phyloP scores from a whole-genome alignment of 2,113 vertebrate genomes.

The Perognathus longimembris region DNA sequence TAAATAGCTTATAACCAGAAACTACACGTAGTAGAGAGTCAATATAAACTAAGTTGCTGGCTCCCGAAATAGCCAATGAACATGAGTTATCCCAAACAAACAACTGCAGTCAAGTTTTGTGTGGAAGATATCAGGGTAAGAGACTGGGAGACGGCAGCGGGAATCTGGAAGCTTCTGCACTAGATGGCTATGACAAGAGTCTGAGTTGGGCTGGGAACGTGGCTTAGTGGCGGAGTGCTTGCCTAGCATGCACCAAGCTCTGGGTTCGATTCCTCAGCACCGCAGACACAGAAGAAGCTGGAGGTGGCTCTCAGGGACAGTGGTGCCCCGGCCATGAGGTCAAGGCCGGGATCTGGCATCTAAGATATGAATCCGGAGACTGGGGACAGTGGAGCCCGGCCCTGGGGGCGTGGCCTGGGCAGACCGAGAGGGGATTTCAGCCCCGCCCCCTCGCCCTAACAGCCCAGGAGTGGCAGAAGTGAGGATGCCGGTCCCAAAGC shows the following conservation, averaged over 20 bases:
- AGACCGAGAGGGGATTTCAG: not conserved
- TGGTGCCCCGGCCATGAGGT: no score
- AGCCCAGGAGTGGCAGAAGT: not conserved
- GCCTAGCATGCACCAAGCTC: no score
- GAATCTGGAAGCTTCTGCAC: not conserved
- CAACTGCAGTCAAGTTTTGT: not conserved
- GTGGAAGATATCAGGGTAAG: not conserved
- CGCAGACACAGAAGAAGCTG: no score
- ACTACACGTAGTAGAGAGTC: not conserved
- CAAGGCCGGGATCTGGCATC: no score
- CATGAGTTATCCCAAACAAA: not conserved
- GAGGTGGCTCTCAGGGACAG: no score
- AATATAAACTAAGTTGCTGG: slow-evolving; percentile 1
- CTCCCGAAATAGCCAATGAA: slow-evolving; percentile 9
- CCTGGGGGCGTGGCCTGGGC: rapidly evolving
- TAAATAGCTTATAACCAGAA: slow-evolving; percentile 4
- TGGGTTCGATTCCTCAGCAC: not conserved
- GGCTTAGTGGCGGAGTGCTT: no score
- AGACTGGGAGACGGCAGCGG: not conserved
- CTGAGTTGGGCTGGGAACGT: no score
- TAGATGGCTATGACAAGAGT: not conserved
- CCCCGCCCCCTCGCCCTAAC: not conserved
- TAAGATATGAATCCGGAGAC: not conserved
- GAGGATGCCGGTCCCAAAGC: not conserved
- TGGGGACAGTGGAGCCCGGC: not conserved